Percentiles rank a stretch among this genome's conserved stretches.
Evolutionary conservation across 2,113 vertebrate genomes (phyloP).

Genomic region (Sitta europaea): DNA sequence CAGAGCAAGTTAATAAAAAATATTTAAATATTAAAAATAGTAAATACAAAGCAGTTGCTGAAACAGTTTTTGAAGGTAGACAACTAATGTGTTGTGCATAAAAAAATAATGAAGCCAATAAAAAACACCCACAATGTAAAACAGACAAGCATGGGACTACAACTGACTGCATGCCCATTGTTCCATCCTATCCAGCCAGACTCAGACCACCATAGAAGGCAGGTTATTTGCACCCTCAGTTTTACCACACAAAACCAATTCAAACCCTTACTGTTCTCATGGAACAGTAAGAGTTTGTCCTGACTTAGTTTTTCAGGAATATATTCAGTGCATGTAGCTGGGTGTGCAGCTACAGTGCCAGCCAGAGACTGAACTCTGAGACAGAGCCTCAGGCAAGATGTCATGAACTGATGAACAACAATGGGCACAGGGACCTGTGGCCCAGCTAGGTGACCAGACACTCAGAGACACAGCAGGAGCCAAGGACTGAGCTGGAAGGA

Average conservation of each 20-base stretch:
- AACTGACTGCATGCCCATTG: neutral
- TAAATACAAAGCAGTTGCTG: neutral
- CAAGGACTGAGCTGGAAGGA: neutral
- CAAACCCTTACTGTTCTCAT: neutral
- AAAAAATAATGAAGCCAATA: neutral
- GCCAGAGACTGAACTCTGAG: fast-evolving
- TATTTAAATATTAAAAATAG: neutral
- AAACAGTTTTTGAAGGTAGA: neutral
- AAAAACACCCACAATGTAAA: neutral
- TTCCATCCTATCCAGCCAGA: neutral
- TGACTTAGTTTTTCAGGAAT: neutral
- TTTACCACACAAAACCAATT: neutral
- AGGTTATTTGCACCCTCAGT: neutral
- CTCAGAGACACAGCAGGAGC: neutral
- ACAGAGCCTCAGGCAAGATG: neutral
- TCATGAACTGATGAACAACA: neutral
- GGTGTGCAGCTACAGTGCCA: neutral
- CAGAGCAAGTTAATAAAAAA: neutral
- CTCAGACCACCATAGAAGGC: neutral
- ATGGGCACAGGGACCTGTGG: neutral
- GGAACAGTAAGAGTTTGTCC: neutral
- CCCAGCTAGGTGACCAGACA: neutral
- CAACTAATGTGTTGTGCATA: neutral
- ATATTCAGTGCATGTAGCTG: neutral
- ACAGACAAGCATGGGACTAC: neutral